These are phyloP conservation scores for Dendrolimus pini DNA, from an alignment of 2,888 invertebrate genomes.

Conservation along the genomic window DNA sequence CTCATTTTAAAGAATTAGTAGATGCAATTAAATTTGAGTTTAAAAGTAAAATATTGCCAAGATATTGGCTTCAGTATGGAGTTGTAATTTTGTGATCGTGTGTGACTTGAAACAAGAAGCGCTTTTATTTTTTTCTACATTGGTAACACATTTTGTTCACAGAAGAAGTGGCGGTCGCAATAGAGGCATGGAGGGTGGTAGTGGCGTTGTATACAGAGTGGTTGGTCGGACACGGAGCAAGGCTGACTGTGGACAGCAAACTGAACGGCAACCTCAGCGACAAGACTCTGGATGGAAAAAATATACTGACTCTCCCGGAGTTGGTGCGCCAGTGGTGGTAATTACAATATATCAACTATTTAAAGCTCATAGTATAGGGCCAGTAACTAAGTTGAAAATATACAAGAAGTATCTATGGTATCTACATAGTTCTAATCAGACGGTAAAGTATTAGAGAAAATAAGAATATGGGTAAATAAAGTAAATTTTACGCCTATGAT, in stretches of 20 bases:
- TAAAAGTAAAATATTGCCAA: too few relatives aligned
- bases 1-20: too few relatives aligned
- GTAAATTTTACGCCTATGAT: too few relatives aligned
- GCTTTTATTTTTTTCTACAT: too few relatives aligned
- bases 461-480: too few relatives aligned
- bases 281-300: constrained; percentile 79
- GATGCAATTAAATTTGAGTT: too few relatives aligned
- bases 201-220: constrained; percentile 71
- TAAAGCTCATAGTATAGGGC: not conserved
- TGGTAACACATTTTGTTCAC: constrained; percentile 13
- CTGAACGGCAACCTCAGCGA: constrained; percentile 56
- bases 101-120: too few relatives aligned
- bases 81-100: too few relatives aligned
- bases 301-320: constrained; percentile 80
- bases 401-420: too few relatives aligned
- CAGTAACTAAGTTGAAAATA: not conserved
- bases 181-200: constrained; percentile 75
- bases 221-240: constrained; percentile 67
- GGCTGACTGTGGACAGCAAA: constrained; percentile 70
- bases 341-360: constrained; percentile 4
- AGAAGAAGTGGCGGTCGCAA: constrained; percentile 75
- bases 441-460: too few relatives aligned
- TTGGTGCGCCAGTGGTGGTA: constrained; percentile 74
- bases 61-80: too few relatives aligned
- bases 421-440: too few relatives aligned